Percentiles rank a stretch among this genome's conserved stretches.
Evolutionary conservation across 2,797 vertebrate genomes (phyloP).

Genomic region (Nasua narica): DNA sequence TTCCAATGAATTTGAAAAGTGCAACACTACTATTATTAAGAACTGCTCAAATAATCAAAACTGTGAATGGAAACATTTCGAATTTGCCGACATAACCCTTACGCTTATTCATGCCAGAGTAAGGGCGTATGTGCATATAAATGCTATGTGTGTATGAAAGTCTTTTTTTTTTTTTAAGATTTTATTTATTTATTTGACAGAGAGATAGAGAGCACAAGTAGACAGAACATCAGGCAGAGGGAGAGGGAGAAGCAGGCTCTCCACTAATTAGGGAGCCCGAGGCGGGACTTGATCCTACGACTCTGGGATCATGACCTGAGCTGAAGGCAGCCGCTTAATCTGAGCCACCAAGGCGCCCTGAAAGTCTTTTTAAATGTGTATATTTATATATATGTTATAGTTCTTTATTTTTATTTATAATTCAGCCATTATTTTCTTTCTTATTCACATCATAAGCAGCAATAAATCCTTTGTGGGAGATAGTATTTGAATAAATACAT

Average conservation of each 20-base stretch:
- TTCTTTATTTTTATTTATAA: background rate
- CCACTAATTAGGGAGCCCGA: no score
- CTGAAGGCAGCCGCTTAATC: no score
- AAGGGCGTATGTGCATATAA: background rate
- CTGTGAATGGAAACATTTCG: constrained; percentile 66
- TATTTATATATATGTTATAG: background rate
- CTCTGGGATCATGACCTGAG: no score
- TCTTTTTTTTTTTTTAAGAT: background rate
- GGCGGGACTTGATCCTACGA: no score
- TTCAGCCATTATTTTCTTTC: constrained; percentile 6
- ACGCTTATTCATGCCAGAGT: constrained; percentile 48
- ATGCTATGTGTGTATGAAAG: background rate
- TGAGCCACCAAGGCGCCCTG: background rate
- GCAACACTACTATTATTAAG: constrained; percentile 62
- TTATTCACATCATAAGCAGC: background rate
- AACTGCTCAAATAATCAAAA: constrained; percentile 51
- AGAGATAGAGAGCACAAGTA: no score
- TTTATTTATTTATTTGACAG: background rate
- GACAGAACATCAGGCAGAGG: no score
- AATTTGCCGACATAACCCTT: constrained; percentile 65
- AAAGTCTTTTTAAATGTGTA: background rate
- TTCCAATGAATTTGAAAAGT: constrained; percentile 53
- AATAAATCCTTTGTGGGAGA: background rate
- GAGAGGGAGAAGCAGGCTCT: no score
- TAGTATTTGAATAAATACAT: background rate